These are phyloP conservation scores for Drosophila simulans DNA, from an alignment of 1,140 invertebrate genomes.

Conservation along the genomic window DNA sequence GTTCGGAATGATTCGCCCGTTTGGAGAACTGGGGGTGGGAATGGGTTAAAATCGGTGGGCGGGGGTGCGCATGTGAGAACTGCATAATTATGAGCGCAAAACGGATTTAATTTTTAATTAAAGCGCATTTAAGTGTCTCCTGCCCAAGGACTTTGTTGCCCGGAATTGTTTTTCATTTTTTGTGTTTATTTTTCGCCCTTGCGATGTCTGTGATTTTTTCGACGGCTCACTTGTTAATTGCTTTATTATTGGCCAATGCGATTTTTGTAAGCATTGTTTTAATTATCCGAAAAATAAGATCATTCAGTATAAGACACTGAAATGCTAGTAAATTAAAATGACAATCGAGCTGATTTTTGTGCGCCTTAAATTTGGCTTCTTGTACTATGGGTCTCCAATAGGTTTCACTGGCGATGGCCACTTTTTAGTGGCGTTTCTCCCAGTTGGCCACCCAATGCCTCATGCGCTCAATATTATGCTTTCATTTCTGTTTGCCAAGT, in stretches of 20 bases:
- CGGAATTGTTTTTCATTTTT: constrained; percentile 21
- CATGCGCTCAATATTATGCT: constrained; percentile 72
- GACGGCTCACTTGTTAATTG: background rate
- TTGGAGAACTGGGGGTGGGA: constrained; percentile 1
- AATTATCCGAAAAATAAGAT: no score
- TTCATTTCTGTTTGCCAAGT: constrained; percentile 78
- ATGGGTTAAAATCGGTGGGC: background rate
- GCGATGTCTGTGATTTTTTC: constrained; percentile 6
- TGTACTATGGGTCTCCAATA: background rate
- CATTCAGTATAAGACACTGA: no score
- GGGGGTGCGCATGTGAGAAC: constrained; percentile 62
- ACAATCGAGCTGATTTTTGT: background rate
- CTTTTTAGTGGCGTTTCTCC: constrained; percentile 31
- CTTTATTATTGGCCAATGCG: constrained; percentile 2
- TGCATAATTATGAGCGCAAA: constrained; percentile 74
- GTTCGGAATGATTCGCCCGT: constrained; percentile 52
- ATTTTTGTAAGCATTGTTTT: background rate
- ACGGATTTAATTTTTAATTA: constrained; percentile 78
- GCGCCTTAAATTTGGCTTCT: constrained; percentile 18
- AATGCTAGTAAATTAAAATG: background rate
- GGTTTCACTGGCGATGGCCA: constrained; percentile 25
- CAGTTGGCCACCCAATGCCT: constrained; percentile 4
- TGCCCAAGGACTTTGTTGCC: constrained; percentile 22
- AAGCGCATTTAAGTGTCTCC: constrained; percentile 63
- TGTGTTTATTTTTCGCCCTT: constrained; percentile 22